Percentiles rank a stretch among this genome's conserved stretches.
Conservation (phyloP, 2,888 invertebrate genomes). For the Leucophenga montana region DNA sequence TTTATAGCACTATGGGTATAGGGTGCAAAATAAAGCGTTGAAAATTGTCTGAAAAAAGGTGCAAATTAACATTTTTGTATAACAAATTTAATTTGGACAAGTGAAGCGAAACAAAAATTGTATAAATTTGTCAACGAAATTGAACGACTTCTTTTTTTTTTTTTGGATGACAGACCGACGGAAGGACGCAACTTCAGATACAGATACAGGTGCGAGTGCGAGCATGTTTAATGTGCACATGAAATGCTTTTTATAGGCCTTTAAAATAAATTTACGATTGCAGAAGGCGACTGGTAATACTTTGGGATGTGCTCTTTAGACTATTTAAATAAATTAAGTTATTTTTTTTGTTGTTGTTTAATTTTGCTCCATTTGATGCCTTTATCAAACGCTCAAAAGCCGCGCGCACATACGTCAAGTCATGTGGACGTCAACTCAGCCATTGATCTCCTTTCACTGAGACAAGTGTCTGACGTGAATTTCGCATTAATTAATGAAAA, state of each 20-base stretch:
- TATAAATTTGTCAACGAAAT: conserved; percentile 44
- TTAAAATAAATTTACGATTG: background rate
- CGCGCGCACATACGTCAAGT: conserved; percentile 4
- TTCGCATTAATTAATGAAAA: conserved; percentile 11
- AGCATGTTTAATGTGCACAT: background rate
- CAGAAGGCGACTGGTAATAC: too few relatives aligned
- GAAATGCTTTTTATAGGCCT: background rate
- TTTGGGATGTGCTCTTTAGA: too few relatives aligned
- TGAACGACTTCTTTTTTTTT: background rate
- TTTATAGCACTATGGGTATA: background rate
- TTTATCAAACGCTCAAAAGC: conserved; percentile 7
- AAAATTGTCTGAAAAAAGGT: conserved; percentile 19
- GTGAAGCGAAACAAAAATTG: conserved; percentile 45
- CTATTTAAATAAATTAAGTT: too few relatives aligned
- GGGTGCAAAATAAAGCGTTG: conserved; percentile 24
- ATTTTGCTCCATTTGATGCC: too few relatives aligned
- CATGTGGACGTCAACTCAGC: background rate
- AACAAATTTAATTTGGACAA: conserved; percentile 55
- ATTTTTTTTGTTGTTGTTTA: too few relatives aligned
- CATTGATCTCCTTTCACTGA: background rate
- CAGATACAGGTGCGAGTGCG: too few relatives aligned
- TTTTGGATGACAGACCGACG: conserved; percentile 5
- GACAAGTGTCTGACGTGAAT: conserved; percentile 10
- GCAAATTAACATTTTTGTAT: conserved; percentile 51
- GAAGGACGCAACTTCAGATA: too few relatives aligned